These are phyloP conservation scores for Ictidomys tridecemlineatus DNA, from an alignment of 2,113 vertebrate species.

Conservation along the genomic window DNA sequence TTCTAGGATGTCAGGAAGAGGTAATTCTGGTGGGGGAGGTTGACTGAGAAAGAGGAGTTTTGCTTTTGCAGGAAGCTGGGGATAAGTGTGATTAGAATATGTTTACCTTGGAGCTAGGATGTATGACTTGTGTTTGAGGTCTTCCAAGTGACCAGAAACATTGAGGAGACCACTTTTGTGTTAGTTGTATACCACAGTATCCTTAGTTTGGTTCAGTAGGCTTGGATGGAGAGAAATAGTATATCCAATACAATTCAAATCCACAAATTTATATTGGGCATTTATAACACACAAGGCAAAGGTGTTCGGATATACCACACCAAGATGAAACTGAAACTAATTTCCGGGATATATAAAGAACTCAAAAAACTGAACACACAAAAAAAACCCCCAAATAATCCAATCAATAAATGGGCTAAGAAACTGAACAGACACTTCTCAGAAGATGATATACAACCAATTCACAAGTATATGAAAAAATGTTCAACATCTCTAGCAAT, in stretches of 20 bases:
- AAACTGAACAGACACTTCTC: no score
- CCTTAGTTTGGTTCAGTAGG: neutral
- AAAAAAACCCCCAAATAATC: no score
- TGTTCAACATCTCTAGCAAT: no score
- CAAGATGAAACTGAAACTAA: neutral
- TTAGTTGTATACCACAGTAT: neutral
- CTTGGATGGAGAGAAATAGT: neutral
- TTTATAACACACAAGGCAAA: neutral
- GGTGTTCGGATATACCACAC: neutral
- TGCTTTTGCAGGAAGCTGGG: neutral
- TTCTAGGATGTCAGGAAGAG: neutral
- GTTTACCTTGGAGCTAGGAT: neutral
- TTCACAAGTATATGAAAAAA: no score
- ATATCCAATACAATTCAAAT: neutral
- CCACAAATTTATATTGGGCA: neutral
- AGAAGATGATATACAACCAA: no score
- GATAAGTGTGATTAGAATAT: neutral
- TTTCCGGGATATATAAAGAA: no score
- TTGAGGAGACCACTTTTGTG: neutral
- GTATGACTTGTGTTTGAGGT: neutral
- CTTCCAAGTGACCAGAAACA: neutral
- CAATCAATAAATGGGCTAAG: no score
- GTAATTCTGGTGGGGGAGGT: neutral
- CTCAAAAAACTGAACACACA: no score
- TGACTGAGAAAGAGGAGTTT: neutral